phyloP scores from a whole-genome alignment of 1,140 invertebrate species.

The Hyposmocoma kahamanoa region DNA sequence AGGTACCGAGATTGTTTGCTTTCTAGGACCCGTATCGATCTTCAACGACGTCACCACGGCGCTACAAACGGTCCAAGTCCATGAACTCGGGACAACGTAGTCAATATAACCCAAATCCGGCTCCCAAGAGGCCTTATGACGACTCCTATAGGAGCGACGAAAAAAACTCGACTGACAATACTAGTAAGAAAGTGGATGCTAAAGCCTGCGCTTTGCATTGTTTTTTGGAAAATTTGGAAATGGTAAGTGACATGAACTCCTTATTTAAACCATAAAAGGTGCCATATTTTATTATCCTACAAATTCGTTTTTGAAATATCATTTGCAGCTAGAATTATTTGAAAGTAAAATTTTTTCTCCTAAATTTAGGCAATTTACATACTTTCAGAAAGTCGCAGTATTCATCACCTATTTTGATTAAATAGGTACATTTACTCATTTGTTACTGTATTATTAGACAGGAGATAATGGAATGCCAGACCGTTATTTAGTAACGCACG shows the following conservation, averaged over 20 bases:
- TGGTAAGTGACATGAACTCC: constrained; percentile 53
- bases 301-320: too few species aligned
- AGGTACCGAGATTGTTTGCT: too few species aligned
- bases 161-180: constrained; percentile 36
- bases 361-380: too few species aligned
- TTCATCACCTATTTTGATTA: too few species aligned
- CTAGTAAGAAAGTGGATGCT: constrained; percentile 28
- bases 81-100: constrained; percentile 53
- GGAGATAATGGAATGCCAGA: constrained; percentile 72
- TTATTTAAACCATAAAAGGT: too few species aligned
- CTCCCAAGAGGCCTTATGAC: constrained; percentile 19
- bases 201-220: constrained; percentile 71
- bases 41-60: constrained; percentile 23
- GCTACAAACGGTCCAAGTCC: constrained; percentile 44
- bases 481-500: constrained; percentile 68
- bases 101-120: constrained; percentile 51
- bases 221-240: constrained; percentile 73
- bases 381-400: too few species aligned
- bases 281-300: too few species aligned
- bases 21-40: constrained; percentile 27
- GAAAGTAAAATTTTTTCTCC: too few species aligned
- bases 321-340: too few species aligned
- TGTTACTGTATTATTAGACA: constrained; percentile 62
- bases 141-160: constrained; percentile 23
- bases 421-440: neutral